Conservation (phyloP, 2,888 invertebrate genomes). For the Conus canariensis region DNA sequence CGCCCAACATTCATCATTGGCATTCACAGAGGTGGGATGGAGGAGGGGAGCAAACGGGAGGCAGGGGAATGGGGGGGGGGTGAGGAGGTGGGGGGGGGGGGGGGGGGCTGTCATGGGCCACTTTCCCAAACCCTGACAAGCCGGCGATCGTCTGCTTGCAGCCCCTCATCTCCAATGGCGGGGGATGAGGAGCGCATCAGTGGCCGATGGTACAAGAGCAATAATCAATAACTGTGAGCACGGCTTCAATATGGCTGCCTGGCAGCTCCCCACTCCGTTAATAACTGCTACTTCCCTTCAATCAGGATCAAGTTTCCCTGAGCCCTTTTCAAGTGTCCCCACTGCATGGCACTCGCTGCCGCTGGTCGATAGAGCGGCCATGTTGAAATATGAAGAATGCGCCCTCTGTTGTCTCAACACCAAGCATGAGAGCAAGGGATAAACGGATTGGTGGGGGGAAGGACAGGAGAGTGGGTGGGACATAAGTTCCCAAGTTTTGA, state of each 20-base stretch:
- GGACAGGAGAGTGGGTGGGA: background rate
- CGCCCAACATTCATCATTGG: background rate
- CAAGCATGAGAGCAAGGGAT: background rate
- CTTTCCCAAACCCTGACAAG: background rate
- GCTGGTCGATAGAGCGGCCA: background rate
- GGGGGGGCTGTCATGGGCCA: background rate
- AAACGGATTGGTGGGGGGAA: background rate
- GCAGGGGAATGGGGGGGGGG: background rate
- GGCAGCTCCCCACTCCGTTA: background rate
- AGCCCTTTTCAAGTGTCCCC: background rate
- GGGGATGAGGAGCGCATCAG: background rate
- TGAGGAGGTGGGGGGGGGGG: background rate
- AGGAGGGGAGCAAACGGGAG: background rate
- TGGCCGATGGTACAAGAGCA: background rate
- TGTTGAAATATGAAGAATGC: background rate
- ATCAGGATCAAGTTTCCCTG: conserved; percentile 18
- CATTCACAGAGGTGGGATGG: no score
- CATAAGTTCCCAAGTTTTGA: background rate
- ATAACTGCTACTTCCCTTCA: conserved; percentile 10
- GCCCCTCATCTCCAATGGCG: conserved; percentile 8
- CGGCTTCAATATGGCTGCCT: conserved; percentile 13
- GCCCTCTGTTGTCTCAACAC: background rate
- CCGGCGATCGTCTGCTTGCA: background rate
- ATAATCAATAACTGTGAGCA: conserved; percentile 1
- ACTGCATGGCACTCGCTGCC: background rate